phyloP scores from a whole-genome alignment of 2,797 vertebrate genomes.

The Menidia menidia region DNA sequence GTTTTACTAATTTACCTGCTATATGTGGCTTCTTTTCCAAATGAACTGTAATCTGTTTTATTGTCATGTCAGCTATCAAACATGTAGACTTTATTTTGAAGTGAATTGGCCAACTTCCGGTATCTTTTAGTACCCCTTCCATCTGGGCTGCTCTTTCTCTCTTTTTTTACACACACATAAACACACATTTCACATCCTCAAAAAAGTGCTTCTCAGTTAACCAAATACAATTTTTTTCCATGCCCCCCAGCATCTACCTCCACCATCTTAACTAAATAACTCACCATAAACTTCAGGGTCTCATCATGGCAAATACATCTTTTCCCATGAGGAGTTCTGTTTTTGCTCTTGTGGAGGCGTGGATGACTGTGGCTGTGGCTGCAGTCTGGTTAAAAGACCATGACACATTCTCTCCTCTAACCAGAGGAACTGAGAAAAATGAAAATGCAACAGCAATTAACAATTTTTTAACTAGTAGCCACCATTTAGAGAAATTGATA shows the following conservation, averaged over 20 bases:
- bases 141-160: not conserved
- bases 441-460: not conserved
- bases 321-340: not conserved
- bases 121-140: not conserved
- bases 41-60: too few species aligned
- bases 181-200: not conserved
- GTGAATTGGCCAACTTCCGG: not conserved
- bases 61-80: not conserved
- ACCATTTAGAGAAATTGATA: not conserved
- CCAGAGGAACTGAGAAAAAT: not conserved
- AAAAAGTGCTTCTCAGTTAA: not conserved
- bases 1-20: too few species aligned
- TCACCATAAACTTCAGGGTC: too few species aligned
- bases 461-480: not conserved
- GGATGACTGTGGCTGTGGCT: not conserved
- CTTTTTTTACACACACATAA: not conserved
- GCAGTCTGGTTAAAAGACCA: not conserved
- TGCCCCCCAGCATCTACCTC: not conserved
- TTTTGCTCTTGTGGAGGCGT: not conserved
- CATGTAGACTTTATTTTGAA: conserved; percentile 62
- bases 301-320: not conserved
- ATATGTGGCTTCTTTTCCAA: too few species aligned
- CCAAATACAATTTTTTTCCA: not conserved
- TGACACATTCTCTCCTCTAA: not conserved
- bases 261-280: not conserved